These are phyloP conservation scores for Chironomus riparius DNA, from an alignment of 2,888 invertebrate genomes.

Conservation along the genomic window DNA sequence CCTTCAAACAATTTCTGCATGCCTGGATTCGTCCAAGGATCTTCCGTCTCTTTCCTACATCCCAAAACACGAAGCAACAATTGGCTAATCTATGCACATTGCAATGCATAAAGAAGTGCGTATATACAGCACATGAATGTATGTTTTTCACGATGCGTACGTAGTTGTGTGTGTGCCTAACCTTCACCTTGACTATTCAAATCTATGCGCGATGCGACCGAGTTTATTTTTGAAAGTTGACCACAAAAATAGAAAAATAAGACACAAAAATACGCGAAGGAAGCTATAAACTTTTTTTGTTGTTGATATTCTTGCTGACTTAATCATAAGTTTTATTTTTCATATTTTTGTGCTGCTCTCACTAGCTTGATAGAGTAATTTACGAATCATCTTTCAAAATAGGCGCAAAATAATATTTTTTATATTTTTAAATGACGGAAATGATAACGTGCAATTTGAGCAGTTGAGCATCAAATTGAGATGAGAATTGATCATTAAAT, in stretches of 20 bases:
- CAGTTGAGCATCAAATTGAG: background rate
- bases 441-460: slow-evolving; percentile 6
- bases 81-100: no score
- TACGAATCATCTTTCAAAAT: background rate
- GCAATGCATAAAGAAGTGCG: no score
- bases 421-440: slow-evolving; percentile 3
- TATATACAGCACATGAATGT: no score
- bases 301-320: background rate
- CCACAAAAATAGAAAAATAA: background rate
- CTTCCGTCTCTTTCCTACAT: no score
- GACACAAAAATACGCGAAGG: no score
- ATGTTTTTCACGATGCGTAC: no score
- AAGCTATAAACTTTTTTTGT: no score
- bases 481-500: no score
- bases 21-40: no score
- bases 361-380: background rate
- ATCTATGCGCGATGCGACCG: background rate
- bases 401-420: background rate
- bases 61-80: no score
- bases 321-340: background rate
- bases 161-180: background rate
- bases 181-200: slow-evolving; percentile 16
- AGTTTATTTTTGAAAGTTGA: background rate
- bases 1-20: no score
- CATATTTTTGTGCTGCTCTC: no score